Percentiles rank a stretch among this genome's conserved stretches.
Evolutionary conservation across 2,888 invertebrate genomes (phyloP).

Genomic region (Eristalis intricaria): DNA sequence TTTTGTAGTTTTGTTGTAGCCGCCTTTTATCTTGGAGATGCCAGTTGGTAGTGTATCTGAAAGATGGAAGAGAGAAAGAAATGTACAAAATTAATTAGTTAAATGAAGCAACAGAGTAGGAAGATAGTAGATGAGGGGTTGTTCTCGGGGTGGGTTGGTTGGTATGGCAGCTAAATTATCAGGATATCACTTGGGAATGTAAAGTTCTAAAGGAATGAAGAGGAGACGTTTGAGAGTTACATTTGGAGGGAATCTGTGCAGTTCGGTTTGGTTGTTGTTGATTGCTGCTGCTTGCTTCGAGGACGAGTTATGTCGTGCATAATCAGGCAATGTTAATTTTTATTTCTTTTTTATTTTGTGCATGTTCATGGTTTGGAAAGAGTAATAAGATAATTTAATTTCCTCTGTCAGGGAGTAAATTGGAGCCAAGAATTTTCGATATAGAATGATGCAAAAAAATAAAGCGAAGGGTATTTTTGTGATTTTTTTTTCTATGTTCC

Average conservation of each 20-base stretch:
- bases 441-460: too few relatives aligned
- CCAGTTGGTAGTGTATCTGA: conserved; percentile 46
- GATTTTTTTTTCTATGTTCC: too few relatives aligned
- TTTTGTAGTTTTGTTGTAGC: conserved; percentile 2
- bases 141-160: neutral
- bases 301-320: conserved; percentile 1
- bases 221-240: conserved; percentile 52
- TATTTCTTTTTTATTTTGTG: neutral
- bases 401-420: neutral
- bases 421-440: neutral
- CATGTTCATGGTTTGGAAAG: neutral
- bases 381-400: neutral
- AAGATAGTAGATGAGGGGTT: conserved; percentile 8
- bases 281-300: conserved; percentile 33
- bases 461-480: too few relatives aligned
- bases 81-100: conserved; percentile 69
- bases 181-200: conserved; percentile 65
- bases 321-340: conserved; percentile 19
- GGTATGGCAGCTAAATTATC: conserved; percentile 49
- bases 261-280: conserved; percentile 60
- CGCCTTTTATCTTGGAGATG: conserved; percentile 32
- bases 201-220: conserved; percentile 49
- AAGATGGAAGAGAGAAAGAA: conserved; percentile 37
- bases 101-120: conserved; percentile 67
- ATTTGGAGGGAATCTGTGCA: conserved; percentile 52